Evolutionary conservation across 2,797 vertebrate genomes (phyloP), one percentile per base, ranked within the genome.

Genomic region (Dendrocincla fuliginosa): DNA sequence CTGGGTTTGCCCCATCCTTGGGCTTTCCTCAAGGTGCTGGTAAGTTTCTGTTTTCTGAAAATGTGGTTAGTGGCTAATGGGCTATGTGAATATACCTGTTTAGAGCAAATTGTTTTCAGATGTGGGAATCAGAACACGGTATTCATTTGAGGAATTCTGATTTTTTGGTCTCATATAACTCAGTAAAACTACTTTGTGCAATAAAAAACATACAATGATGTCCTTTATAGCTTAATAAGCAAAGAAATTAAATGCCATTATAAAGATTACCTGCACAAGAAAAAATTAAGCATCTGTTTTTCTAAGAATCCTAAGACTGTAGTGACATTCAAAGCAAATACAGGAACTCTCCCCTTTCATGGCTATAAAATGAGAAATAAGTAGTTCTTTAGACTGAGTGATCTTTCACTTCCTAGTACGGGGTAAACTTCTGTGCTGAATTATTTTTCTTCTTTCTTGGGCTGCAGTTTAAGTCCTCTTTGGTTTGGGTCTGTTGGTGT

Each of bases 21-120:
- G 96, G 97, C 80, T 98, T 98, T 96, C 84, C 97, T 95, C 98
- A 98, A 90, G 96, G 93, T 95, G 50, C 97, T 97, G 98, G 98
- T 98, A 96, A 96, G 90, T 90, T 67, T 47, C 23, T 33, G 0
- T 49, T 89, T 77, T 82, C 70, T 80, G 19, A 83, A 78, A 46
- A 39, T 39, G 5, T 33, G 13, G 9, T 67, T 65, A 32, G n/a
- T n/a, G 33, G 9, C 10, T 91, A 77, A 24, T 68, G 73, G 9
- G 33, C 32, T 57, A 4, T 60, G 33, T 57, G 44, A 75, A 47
- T 37, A 35, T 5, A 37, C 27, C 9, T 22, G 7, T 47, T 89
- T 39, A 55, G n/a, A 57, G 18, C 11, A 30, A 42, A 59, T 42
- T 75, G 28, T 70, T 74, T 60, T 52, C 49, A 76, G 44, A 47